Conservation (phyloP, 2,797 vertebrate species). For the Huso huso region DNA sequence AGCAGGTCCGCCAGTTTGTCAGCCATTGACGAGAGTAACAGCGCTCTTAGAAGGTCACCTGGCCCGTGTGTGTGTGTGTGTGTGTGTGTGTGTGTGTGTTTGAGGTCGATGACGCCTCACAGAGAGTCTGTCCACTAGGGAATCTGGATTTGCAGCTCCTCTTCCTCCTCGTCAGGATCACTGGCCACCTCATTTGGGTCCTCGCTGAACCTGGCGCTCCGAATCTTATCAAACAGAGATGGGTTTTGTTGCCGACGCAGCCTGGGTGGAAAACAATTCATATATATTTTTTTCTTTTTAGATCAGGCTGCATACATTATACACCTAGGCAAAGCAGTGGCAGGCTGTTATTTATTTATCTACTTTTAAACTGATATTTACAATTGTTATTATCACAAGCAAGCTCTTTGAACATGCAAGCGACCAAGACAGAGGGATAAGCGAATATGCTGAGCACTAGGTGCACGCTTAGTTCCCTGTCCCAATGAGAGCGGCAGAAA, state of each 20-base stretch:
- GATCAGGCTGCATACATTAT: too few species aligned
- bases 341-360: too few species aligned
- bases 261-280: conserved; percentile 42
- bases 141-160: conserved; percentile 83
- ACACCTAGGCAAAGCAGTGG: too few species aligned
- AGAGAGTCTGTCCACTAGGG: conserved; percentile 48
- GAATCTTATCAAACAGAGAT: conserved; percentile 79
- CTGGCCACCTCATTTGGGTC: conserved; percentile 66
- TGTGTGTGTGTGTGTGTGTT: conserved; percentile 1
- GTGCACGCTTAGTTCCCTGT: too few species aligned
- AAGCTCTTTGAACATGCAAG: too few species aligned
- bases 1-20: background rate
- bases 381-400: too few species aligned
- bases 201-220: conserved; percentile 71
- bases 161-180: conserved; percentile 79
- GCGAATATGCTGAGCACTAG: too few species aligned
- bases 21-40: background rate
- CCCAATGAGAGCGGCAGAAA: too few species aligned
- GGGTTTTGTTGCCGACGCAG: conserved; percentile 82
- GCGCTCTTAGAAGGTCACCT: background rate
- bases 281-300: too few species aligned
- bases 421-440: too few species aligned
- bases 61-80: background rate
- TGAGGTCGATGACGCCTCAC: background rate
- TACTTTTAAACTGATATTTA: too few species aligned